Evolutionary conservation across 2,797 vertebrate species (phyloP), one percentile per base, ranked within the genome.

Genomic region (Phaenicophaeus curvirostris): DNA sequence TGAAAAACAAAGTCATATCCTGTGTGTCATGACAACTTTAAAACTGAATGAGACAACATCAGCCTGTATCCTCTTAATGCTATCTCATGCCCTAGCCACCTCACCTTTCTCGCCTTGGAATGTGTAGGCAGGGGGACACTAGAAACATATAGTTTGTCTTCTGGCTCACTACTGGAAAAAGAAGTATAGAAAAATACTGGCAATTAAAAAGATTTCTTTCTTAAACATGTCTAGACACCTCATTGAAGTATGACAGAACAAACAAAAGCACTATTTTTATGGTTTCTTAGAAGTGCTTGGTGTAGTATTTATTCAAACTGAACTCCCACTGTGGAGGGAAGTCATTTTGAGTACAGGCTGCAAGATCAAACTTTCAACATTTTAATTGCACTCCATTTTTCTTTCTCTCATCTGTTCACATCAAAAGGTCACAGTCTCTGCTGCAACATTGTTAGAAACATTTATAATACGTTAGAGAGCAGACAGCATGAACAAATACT

Each of bases 231-330:
- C 42, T 85, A 63, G 31, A 83, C 68, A 87, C 81, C 33, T 92
- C 57, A 80, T 51, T 90, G 74, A 92, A 87, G 35, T 57, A 69
- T 71, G 50, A 68, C 57, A 77, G 61, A 51, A 69, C 48, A 86
- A 94, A 88, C 69, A 94, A 88, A 90, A 44, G 44, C 67, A 67
- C 14, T 39, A 27, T 62, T 92, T 94, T 85, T 74, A 62, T 4
- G 1, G 39, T 72, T 79, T 89, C 55, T 74, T 74, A 83, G 30
- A 89, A 83, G n/a, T 54, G 27, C 35, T 79, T 61, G 74, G 6
- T n/a, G 9, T 51, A 63, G 48, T 76, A 63, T 61, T 95, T 93
- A 82, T 96, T 95, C 77, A 87, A 93, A 78, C 77, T 89, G 80
- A 93, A 93, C 44, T 90, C 41, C 50, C 18, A 83, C 75, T 80